A percentile compares a stretch with the other conserved stretches of the same genome.
Evolutionary conservation across 2,113 vertebrate species (phyloP).

Genomic region (Zosterops lateralis): DNA sequence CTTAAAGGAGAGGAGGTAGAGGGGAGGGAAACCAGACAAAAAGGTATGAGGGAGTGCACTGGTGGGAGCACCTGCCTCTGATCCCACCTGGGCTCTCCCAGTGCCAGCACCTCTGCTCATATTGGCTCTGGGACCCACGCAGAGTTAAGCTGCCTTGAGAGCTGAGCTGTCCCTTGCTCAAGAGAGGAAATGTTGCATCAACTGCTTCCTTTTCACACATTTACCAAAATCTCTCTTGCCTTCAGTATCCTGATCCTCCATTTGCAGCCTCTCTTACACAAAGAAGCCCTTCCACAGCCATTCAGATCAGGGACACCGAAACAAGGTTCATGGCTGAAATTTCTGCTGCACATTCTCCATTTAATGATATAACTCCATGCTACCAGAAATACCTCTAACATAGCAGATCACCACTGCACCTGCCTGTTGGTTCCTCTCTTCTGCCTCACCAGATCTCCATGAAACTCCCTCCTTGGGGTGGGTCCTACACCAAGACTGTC

Average conservation of each 20-base stretch:
- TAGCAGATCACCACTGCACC: not conserved
- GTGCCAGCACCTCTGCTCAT: not conserved
- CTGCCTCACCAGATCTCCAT: not conserved
- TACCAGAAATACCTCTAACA: not conserved
- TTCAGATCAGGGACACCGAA: not conserved
- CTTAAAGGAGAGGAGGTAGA: not conserved
- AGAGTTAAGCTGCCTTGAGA: not conserved
- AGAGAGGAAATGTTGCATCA: not conserved
- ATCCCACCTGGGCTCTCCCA: not conserved
- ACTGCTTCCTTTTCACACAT: not conserved
- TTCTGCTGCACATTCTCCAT: not conserved
- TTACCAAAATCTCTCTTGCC: not conserved
- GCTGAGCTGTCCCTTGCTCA: not conserved
- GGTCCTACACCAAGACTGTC: not conserved
- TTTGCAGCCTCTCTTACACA: not conserved
- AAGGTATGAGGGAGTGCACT: not conserved
- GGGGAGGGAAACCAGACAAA: not conserved
- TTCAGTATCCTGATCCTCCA: not conserved
- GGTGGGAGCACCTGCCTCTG: not conserved
- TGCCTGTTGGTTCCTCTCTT: not conserved
- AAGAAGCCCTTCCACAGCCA: not conserved
- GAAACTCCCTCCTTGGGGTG: not conserved
- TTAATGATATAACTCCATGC: not conserved
- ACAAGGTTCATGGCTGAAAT: not conserved
- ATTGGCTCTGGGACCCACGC: fast-evolving